These are phyloP conservation scores for Macquaria ambigua DNA, from an alignment of 2,113 vertebrate genomes.

Conservation along the genomic window DNA sequence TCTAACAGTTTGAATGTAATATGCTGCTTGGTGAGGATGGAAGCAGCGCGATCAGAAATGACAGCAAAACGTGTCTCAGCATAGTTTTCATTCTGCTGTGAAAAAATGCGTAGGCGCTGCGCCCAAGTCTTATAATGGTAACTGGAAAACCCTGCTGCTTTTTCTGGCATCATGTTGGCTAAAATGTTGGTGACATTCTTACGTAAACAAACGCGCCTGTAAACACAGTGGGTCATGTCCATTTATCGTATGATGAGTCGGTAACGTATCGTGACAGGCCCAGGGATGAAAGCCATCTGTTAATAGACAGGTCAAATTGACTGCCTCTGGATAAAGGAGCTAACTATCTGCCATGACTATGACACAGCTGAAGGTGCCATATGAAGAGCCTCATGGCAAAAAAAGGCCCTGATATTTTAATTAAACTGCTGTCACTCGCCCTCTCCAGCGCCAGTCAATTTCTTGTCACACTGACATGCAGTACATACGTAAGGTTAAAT, in stretches of 20 bases:
- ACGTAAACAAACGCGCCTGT: no score
- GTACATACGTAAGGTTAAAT: slow-evolving; percentile 35
- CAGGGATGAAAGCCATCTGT: slow-evolving; percentile 44
- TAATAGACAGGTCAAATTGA: slow-evolving; percentile 38
- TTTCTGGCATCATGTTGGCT: no score
- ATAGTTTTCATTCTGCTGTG: no score
- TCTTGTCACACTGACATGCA: slow-evolving; percentile 39
- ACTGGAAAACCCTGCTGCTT: no score
- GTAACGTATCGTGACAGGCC: no score
- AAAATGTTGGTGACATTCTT: no score
- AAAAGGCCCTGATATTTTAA: slow-evolving; percentile 67
- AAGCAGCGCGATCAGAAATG: no score
- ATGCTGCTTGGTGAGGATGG: not conserved
- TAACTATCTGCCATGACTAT: slow-evolving; percentile 27
- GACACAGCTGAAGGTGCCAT: slow-evolving; percentile 50
- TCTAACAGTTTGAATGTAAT: slow-evolving; percentile 21
- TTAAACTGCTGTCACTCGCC: slow-evolving; percentile 69
- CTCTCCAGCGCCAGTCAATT: slow-evolving; percentile 36
- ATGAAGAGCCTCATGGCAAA: slow-evolving; percentile 35
- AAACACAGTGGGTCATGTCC: no score
- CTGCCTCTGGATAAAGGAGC: slow-evolving; percentile 45
- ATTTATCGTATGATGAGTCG: no score
- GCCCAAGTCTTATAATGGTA: no score
- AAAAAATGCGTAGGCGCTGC: no score
- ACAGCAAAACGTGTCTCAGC: no score